phyloP scores from a whole-genome alignment of 2,888 invertebrate genomes.

The Molorchus minor region DNA sequence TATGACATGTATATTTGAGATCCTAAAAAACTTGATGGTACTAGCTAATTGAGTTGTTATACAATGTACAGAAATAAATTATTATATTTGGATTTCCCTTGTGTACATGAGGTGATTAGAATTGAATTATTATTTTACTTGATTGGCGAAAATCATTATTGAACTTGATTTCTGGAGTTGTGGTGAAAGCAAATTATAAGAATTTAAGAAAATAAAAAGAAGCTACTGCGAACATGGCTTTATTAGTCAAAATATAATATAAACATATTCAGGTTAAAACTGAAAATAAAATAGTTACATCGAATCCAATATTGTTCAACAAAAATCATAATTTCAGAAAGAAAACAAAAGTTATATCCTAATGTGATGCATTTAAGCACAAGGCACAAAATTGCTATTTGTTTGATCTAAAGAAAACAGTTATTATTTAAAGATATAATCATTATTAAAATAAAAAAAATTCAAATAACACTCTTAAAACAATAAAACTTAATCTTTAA shows the following conservation, averaged over 20 bases:
- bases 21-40: too few species aligned
- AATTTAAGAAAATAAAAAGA: background rate
- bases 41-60: too few species aligned
- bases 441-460: constrained; percentile 18
- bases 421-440: constrained; percentile 24
- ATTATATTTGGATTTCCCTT: too few species aligned
- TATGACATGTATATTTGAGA: too few species aligned
- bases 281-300: constrained; percentile 4
- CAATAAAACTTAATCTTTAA: constrained; percentile 14
- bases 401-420: constrained; percentile 5
- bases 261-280: constrained; percentile 18
- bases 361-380: constrained; percentile 23
- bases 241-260: constrained; percentile 22
- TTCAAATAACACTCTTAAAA: background rate
- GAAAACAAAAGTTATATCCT: constrained; percentile 9
- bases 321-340: constrained; percentile 7
- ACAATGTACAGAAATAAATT: too few species aligned
- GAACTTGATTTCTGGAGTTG: too few species aligned
- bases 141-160: too few species aligned
- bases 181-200: background rate
- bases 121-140: too few species aligned
- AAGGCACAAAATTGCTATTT: constrained; percentile 25
- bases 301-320: constrained; percentile 8
- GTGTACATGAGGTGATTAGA: too few species aligned
- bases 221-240: constrained; percentile 7